These are phyloP conservation scores for Sinelater perroti DNA, from an alignment of 2,888 invertebrate species.

Conservation along the genomic window DNA sequence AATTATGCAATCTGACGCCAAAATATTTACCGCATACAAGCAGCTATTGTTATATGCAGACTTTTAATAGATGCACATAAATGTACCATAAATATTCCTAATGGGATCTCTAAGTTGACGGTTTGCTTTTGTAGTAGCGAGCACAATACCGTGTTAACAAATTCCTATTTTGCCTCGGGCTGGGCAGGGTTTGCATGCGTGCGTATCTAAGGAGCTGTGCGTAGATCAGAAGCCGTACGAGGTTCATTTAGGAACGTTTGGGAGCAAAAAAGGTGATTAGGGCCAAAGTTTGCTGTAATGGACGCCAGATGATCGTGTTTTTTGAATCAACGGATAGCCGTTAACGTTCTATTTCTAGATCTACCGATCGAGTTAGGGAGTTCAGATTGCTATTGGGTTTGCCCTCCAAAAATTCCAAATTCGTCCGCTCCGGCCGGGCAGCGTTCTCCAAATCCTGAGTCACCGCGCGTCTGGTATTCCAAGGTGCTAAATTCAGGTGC, in stretches of 20 bases:
- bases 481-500: slow-evolving; percentile 25
- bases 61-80: no score
- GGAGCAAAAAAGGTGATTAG: slow-evolving; percentile 24
- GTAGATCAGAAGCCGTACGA: slow-evolving; percentile 31
- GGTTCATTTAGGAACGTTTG: slow-evolving; percentile 24
- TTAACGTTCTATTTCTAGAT: neutral
- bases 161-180: slow-evolving; percentile 23
- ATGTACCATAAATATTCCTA: no score
- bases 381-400: neutral
- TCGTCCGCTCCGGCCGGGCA: neutral
- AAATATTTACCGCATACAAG: no score
- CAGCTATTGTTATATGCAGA: no score
- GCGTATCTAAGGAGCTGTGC: slow-evolving; percentile 34
- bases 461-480: slow-evolving; percentile 14
- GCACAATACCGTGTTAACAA: no score
- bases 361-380: neutral
- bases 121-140: no score
- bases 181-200: slow-evolving; percentile 21
- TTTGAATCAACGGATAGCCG: neutral
- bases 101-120: no score
- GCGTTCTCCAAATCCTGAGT: slow-evolving; percentile 17
- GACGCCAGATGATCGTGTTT: neutral
- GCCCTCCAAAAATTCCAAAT: neutral
- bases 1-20: no score
- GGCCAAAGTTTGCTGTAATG: neutral